phyloP scores from a whole-genome alignment of 2,113 vertebrate genomes.

The Hypomesus transpacificus region DNA sequence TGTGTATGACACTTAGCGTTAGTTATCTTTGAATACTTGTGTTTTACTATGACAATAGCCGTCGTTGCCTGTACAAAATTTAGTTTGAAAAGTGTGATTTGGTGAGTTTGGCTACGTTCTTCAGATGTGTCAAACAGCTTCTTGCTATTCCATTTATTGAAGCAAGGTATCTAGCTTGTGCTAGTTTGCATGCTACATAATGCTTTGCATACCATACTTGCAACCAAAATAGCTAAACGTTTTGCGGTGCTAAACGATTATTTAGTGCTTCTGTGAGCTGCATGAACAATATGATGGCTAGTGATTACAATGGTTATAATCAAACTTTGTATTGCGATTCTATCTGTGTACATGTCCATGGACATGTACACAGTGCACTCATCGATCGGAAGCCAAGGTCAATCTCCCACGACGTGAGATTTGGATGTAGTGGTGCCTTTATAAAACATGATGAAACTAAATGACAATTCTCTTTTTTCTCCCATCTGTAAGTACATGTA shows the following conservation, averaged over 20 bases:
- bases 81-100: background rate
- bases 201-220: background rate
- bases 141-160: background rate
- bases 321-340: too few species aligned
- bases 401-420: background rate
- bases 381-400: background rate
- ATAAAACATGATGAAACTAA: background rate
- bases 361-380: too few species aligned
- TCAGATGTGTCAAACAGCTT: background rate
- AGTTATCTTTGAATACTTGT: too few species aligned
- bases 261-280: background rate
- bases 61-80: background rate
- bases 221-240: background rate
- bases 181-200: background rate
- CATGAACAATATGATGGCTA: too few species aligned
- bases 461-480: background rate
- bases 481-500: slow-evolving; percentile 10
- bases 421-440: too few species aligned
- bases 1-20: background rate
- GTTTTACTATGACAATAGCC: background rate
- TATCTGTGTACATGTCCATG: background rate
- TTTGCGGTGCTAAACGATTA: background rate
- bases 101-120: background rate
- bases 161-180: background rate
- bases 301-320: too few species aligned